phyloP scores from a whole-genome alignment of 2,888 invertebrate species.

The Tanypteryx hageni region DNA sequence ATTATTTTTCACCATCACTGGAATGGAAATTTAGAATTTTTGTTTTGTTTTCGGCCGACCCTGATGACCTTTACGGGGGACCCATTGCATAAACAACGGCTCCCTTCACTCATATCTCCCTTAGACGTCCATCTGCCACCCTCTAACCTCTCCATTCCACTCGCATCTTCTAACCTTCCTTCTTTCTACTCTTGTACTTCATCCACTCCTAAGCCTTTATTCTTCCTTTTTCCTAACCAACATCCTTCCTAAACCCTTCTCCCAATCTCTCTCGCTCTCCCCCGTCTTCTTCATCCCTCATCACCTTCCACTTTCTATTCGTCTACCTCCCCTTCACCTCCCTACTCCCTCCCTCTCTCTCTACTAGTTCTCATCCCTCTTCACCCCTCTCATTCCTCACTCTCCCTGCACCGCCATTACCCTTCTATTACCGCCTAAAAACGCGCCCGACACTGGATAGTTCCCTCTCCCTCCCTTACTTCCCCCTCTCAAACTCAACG shows the following conservation, averaged over 20 bases:
- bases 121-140: not conserved
- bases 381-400: not conserved
- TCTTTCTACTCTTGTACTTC: not conserved
- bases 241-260: not conserved
- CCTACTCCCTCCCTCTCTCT: not conserved
- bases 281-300: not conserved
- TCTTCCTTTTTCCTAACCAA: not conserved
- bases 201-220: not conserved
- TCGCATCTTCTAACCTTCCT: not conserved
- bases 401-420: constrained; percentile 11
- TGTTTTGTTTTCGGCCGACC: not conserved
- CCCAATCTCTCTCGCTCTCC: not conserved
- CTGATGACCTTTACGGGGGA: not conserved
- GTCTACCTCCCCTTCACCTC: not conserved
- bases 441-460: not conserved
- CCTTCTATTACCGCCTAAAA: constrained; percentile 36
- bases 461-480: not conserved
- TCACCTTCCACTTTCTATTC: not conserved
- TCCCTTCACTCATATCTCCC: not conserved
- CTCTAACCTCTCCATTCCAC: not conserved
- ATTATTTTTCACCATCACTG: not conserved
- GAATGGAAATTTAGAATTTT: not conserved
- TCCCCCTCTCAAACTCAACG: constrained; percentile 10
- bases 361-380: not conserved
- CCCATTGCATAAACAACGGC: not conserved